Conservation (phyloP, 2,797 vertebrate genomes). For the Varecia variegata region DNA sequence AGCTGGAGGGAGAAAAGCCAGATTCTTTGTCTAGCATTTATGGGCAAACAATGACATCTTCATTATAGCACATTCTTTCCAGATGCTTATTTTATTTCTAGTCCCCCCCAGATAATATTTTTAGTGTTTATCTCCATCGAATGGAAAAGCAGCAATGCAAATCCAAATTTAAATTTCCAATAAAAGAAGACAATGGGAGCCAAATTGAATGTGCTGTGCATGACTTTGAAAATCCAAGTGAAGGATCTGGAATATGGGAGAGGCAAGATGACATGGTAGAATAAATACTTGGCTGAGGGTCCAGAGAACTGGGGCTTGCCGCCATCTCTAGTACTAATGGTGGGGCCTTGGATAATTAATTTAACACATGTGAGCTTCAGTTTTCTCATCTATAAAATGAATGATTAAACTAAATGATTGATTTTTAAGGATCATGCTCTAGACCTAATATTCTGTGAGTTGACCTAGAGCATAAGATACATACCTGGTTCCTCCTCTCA, state of each 20-base stretch:
- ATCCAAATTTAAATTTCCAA: conserved; percentile 70
- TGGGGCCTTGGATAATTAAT: not conserved
- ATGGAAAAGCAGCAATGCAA: conserved; percentile 56
- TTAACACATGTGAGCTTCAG: not conserved
- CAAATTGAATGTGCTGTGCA: not conserved
- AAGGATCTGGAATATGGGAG: not conserved
- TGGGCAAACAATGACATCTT: conserved; percentile 47
- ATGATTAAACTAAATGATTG: not conserved
- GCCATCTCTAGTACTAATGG: not conserved
- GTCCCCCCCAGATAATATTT: conserved; percentile 43
- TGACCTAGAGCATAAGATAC: not conserved
- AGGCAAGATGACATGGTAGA: not conserved
- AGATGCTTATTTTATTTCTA: conserved; percentile 68
- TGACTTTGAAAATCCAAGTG: conserved; percentile 54
- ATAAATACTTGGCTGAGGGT: not conserved
- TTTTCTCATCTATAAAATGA: conserved; percentile 28
- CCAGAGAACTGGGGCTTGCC: not conserved
- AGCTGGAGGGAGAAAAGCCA: not conserved
- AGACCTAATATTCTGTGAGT: not conserved
- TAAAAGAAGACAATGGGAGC: conserved; percentile 40
- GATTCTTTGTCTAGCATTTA: conserved; percentile 38
- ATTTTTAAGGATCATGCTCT: not conserved
- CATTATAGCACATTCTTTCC: conserved; percentile 56
- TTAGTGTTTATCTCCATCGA: conserved; percentile 54
- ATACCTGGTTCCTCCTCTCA: not conserved